These are phyloP conservation scores for Taxidea taxus DNA, from an alignment of 2,113 vertebrate species.

Conservation along the genomic window DNA sequence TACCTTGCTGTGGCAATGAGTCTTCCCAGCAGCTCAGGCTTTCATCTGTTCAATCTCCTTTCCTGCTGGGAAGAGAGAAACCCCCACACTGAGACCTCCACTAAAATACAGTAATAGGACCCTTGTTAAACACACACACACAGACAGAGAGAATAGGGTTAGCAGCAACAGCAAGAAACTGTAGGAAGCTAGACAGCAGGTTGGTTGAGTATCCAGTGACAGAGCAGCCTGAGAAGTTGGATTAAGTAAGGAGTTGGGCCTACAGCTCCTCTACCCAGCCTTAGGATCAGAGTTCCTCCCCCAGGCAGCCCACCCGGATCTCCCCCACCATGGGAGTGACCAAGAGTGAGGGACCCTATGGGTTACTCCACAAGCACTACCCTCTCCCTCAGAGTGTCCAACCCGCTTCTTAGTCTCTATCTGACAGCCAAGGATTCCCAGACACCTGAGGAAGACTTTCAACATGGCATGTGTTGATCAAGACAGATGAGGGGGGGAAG, in stretches of 20 bases:
- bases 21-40: background rate
- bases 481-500: background rate
- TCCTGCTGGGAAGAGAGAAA: background rate
- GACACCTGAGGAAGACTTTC: background rate
- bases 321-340: too few relatives aligned
- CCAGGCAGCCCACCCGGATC: background rate
- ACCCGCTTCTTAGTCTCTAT: background rate
- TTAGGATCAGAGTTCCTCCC: background rate
- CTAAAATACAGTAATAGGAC: too few relatives aligned
- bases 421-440: background rate
- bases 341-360: too few relatives aligned
- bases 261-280: background rate
- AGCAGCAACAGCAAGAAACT: background rate
- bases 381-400: background rate
- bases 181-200: background rate
- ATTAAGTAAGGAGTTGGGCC: background rate
- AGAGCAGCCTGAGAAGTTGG: background rate
- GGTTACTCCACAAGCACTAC: background rate
- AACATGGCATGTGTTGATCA: background rate
- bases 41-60: background rate
- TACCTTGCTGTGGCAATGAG: background rate
- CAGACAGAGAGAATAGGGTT: background rate
- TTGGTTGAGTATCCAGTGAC: background rate
- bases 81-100: background rate
- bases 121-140: background rate